These are phyloP conservation scores for Aleiodes alternator DNA, from an alignment of 2,888 invertebrate genomes.

Conservation along the genomic window DNA sequence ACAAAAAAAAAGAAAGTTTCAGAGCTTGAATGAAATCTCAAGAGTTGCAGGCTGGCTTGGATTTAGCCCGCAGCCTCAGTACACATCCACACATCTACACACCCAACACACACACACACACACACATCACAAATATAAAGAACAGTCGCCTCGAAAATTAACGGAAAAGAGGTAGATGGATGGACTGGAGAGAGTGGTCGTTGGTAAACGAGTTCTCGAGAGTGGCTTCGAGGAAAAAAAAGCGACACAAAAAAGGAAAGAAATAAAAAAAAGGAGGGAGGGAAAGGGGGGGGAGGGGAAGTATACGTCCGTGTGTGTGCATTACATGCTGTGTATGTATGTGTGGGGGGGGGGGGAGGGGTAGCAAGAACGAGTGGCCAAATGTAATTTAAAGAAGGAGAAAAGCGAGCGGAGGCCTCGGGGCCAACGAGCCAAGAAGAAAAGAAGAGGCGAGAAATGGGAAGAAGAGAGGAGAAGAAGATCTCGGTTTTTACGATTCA, in stretches of 20 bases:
- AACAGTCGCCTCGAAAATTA: conserved; percentile 48
- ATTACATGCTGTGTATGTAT: not conserved
- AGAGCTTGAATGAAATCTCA: conserved; percentile 39
- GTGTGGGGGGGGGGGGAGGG: conserved; percentile 42
- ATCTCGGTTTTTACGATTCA: conserved; percentile 68
- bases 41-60: conserved; percentile 39
- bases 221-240: conserved; percentile 36
- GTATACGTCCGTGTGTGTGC: conserved; percentile 9
- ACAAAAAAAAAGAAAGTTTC: not conserved
- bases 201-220: conserved; percentile 59
- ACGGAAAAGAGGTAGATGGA: conserved; percentile 52
- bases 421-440: conserved; percentile 61
- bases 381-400: conserved; percentile 73
- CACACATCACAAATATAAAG: not conserved
- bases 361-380: conserved; percentile 70
- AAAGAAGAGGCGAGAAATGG: conserved; percentile 65
- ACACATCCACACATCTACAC: not conserved
- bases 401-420: conserved; percentile 56
- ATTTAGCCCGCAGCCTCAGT: conserved; percentile 26
- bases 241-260: not conserved
- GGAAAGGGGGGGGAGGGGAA: conserved; percentile 35
- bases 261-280: conserved; percentile 29
- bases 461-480: conserved; percentile 32
- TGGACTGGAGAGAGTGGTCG: conserved; percentile 51
- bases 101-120: too few relatives aligned